Percentiles rank a stretch among this genome's conserved stretches.
These are phyloP conservation scores for Hyposoter dolosus DNA, from an alignment of 2,888 invertebrate species.

Conservation along the genomic window DNA sequence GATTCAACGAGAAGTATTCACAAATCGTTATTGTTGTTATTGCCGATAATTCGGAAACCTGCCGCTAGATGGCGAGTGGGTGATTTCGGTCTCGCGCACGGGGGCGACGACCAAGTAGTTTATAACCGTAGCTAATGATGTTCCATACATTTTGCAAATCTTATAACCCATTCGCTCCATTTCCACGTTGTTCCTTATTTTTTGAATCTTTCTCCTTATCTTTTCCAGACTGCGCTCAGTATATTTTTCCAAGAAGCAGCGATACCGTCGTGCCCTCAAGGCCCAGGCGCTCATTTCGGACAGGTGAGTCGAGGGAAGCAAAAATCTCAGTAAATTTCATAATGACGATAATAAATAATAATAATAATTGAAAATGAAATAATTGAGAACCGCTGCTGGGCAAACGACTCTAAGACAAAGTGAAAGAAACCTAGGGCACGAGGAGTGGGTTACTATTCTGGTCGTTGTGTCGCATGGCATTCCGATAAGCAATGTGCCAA, in stretches of 20 bases:
- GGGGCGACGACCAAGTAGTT: neutral
- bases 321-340: neutral
- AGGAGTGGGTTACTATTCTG: constrained; percentile 80
- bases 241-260: constrained; percentile 98
- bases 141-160: neutral
- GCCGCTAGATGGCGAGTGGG: neutral
- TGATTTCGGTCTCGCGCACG: neutral
- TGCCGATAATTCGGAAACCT: neutral
- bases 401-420: constrained; percentile 56
- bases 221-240: constrained; percentile 93
- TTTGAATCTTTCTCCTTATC: neutral
- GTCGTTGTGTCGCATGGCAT: constrained; percentile 77
- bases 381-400: constrained; percentile 79
- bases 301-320: constrained; percentile 87
- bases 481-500: constrained; percentile 83
- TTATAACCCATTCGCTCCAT: neutral
- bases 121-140: too few species aligned
- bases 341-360: neutral
- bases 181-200: neutral
- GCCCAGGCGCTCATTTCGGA: constrained; percentile 92
- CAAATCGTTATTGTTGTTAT: neutral
- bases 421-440: constrained; percentile 66
- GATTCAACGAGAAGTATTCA: neutral
- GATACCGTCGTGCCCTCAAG: constrained; percentile 91
- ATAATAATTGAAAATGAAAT: constrained; percentile 1